phyloP scores from a whole-genome alignment of 2,113 vertebrate genomes.

The Madoqua kirkii region DNA sequence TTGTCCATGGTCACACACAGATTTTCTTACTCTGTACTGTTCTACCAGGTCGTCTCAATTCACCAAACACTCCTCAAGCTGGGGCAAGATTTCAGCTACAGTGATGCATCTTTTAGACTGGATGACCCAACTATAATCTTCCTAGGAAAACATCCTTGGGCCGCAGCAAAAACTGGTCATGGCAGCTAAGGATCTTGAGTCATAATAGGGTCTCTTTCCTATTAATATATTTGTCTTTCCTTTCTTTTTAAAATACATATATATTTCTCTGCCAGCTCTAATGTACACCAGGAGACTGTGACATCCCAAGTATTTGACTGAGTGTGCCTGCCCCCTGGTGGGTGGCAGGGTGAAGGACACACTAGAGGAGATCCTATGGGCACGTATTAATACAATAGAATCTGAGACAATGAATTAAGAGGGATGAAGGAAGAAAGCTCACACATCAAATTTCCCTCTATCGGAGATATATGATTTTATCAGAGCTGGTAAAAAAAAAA shows the following conservation, averaged over 20 bases:
- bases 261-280: background rate
- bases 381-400: background rate
- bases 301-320: background rate
- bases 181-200: background rate
- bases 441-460: background rate
- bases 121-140: background rate
- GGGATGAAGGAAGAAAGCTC: background rate
- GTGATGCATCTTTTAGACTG: no score
- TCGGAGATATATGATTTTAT: background rate
- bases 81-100: background rate
- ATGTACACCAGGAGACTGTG: accelerated
- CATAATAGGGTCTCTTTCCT: background rate
- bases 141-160: background rate
- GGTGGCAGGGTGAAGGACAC: background rate
- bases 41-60: background rate
- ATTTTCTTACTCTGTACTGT: background rate
- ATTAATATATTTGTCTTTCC: background rate
- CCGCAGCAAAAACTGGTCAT: background rate
- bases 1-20: background rate
- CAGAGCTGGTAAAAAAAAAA: background rate
- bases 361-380: background rate
- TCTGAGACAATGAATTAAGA: background rate
- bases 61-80: background rate
- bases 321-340: conserved; percentile 59
- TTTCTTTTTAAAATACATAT: background rate